Base-by-base conservation (phyloP, 2,797 vertebrate species). In the Bradypus variegatus region DNA sequence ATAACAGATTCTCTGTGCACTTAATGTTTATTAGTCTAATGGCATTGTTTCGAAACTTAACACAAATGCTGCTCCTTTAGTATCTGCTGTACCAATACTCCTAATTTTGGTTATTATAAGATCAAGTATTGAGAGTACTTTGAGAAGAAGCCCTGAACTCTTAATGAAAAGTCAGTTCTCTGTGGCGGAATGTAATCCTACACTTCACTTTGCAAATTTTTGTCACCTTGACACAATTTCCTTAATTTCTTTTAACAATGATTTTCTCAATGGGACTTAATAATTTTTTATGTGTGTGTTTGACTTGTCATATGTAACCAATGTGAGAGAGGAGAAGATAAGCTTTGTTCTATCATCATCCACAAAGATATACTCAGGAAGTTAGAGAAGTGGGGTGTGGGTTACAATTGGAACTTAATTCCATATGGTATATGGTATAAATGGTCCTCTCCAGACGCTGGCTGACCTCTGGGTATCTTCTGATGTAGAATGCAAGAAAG, bases 221-320 rank as follows among this genome's bases (percentile, higher is more conserved):
- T 84, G 18, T 55, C 48, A 55, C 36, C 65, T 64, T 12, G 5
- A 85, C 36, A 75, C 6, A 19, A 53, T 73, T 83, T 62, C n/a
- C 79, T 85, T 80, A 60, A 67, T 31, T 33, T 65, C 29, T 88
- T 55, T 50, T 58, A 86, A 27, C 87, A 60, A 8, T 83, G 15
- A 29, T 84, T 93, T 96, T 88, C 38, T 93, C 55, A 73, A 0
- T 33, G 58, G 93, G 72, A 65, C 23, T n/a, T 33, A 5, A 55
- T 72, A 85, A 79, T 76, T 48, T n/a, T 94, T 83, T 95, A 65
- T 94, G 58, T 88, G 48, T 94, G 81, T 95, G 60, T 94, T 62
- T 86, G 48, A 50, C 36, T 92, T 86, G 89, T 14, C 64, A 16
- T 90, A 33, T 84, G 25, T 89, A 90, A 76, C 81, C 31, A 90